These are phyloP conservation scores for Parapsyche elsis DNA, from an alignment of 1,140 invertebrate genomes.

Conservation along the genomic window DNA sequence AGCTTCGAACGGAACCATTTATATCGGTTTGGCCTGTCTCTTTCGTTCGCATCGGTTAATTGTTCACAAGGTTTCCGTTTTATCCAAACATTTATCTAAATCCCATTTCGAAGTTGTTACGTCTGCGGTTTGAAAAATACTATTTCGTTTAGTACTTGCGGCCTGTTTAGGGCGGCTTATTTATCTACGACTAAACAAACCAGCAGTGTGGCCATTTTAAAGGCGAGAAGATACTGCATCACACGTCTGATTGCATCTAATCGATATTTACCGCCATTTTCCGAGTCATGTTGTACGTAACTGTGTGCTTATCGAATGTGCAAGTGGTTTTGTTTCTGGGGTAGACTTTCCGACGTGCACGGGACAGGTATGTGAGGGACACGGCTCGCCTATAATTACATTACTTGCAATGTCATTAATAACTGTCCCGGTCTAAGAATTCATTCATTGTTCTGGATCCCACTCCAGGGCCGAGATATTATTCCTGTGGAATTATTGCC, in stretches of 20 bases:
- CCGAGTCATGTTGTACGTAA: too few relatives aligned
- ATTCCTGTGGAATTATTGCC: constrained; percentile 37
- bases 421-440: constrained; percentile 45
- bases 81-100: constrained; percentile 57
- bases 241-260: too few relatives aligned
- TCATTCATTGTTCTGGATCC: constrained; percentile 46
- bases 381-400: constrained; percentile 17
- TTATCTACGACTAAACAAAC: background rate
- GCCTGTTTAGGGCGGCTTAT: background rate
- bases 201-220: background rate
- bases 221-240: too few relatives aligned
- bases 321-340: background rate
- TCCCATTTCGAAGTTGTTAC: constrained; percentile 54
- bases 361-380: background rate
- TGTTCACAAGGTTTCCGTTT: constrained; percentile 56
- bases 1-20: constrained; percentile 49
- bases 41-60: constrained; percentile 51
- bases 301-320: too few relatives aligned
- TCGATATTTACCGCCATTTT: too few relatives aligned
- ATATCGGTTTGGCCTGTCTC: constrained; percentile 54
- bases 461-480: constrained; percentile 13
- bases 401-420: constrained; percentile 50
- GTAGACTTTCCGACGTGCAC: background rate
- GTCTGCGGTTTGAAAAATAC: constrained; percentile 48
- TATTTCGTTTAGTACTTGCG: constrained; percentile 17